Conservation (phyloP, 2,113 vertebrate species). For the Oreocharis arfaki region DNA sequence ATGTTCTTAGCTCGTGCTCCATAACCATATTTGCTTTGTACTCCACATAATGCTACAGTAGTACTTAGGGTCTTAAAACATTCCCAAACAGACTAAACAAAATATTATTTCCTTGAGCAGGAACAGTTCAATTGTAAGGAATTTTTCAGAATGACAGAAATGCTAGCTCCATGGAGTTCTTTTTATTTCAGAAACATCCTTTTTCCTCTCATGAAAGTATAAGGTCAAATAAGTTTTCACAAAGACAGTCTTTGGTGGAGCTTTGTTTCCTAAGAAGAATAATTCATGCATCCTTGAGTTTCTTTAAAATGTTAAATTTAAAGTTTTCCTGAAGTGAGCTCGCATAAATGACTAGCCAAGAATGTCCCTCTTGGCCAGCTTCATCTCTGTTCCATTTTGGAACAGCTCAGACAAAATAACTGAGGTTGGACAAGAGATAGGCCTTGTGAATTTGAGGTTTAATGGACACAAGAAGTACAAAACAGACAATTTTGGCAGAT, state of each 20-base stretch:
- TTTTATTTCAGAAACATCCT: not conserved
- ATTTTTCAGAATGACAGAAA: not conserved
- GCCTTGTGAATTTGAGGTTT: conserved; percentile 53
- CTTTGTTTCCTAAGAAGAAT: not conserved
- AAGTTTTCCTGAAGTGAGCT: not conserved
- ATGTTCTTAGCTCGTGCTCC: not conserved
- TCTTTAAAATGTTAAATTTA: conserved; percentile 31
- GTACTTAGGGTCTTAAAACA: not conserved
- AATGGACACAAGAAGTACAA: conserved; percentile 56
- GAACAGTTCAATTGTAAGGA: conserved; percentile 7
- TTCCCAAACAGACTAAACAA: conserved; percentile 35
- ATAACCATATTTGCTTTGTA: not conserved
- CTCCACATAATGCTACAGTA: not conserved
- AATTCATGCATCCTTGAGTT: not conserved
- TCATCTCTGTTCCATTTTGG: conserved; percentile 52
- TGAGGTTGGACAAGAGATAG: conserved; percentile 61
- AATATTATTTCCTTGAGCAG: not conserved
- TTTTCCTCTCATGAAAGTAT: not conserved
- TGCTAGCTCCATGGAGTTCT: not conserved
- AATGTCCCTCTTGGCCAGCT: conserved; percentile 5
- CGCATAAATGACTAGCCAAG: not conserved
- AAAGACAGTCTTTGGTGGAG: not conserved
- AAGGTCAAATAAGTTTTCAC: not conserved
- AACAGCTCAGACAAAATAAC: conserved; percentile 24
- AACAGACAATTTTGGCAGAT: conserved; percentile 63